Conservation (phyloP, 1,140 invertebrate genomes). For the Chrysopa pallens region DNA sequence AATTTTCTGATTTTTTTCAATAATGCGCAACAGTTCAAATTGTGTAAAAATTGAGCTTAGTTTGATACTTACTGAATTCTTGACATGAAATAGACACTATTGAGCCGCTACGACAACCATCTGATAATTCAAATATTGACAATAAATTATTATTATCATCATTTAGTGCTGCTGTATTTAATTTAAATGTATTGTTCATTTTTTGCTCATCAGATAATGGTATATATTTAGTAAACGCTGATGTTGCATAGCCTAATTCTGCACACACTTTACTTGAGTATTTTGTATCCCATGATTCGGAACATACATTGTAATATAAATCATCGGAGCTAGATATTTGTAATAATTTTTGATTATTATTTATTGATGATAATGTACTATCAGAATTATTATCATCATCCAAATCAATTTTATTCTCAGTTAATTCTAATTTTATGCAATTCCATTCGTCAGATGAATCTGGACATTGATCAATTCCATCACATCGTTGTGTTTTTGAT, state of each 20-base stretch:
- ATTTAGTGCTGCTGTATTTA: slow-evolving; percentile 19
- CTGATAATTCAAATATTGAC: slow-evolving; percentile 22
- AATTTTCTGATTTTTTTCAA: too few relatives aligned
- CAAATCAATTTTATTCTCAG: neutral
- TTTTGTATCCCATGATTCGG: slow-evolving; percentile 30
- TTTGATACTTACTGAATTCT: slow-evolving; percentile 27
- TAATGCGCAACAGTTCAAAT: too few relatives aligned
- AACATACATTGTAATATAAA: slow-evolving; percentile 28
- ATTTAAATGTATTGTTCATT: slow-evolving; percentile 17
- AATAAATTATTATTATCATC: slow-evolving; percentile 17
- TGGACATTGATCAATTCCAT: slow-evolving; percentile 38
- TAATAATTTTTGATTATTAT: slow-evolving; percentile 9
- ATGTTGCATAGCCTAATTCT: slow-evolving; percentile 28
- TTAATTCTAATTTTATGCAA: slow-evolving; percentile 21
- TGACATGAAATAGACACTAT: slow-evolving; percentile 34
- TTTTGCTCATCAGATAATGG: slow-evolving; percentile 10
- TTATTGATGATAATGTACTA: slow-evolving; percentile 1
- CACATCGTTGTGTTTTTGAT: slow-evolving; percentile 29
- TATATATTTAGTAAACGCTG: slow-evolving; percentile 20
- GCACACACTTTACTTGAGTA: slow-evolving; percentile 33
- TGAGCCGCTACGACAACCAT: slow-evolving; percentile 24
- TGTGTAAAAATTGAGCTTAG: neutral
- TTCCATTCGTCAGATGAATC: slow-evolving; percentile 46
- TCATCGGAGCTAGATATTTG: slow-evolving; percentile 18
- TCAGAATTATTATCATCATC: neutral